Percentiles rank a stretch among this genome's conserved stretches.
These are phyloP conservation scores for Eupristina koningsbergeri DNA, from an alignment of 1,140 invertebrate species.

Conservation along the genomic window DNA sequence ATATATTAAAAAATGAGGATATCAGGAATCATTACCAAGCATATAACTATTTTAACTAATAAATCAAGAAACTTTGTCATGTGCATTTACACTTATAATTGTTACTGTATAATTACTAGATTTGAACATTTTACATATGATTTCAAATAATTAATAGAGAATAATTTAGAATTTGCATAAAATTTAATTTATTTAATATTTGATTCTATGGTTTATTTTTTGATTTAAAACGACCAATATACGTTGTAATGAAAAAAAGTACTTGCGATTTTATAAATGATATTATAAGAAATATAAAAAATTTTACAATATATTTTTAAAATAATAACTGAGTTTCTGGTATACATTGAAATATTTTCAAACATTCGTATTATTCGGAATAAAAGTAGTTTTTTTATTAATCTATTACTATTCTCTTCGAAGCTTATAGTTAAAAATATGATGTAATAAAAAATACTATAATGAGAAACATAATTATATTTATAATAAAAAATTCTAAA, in stretches of 20 bases:
- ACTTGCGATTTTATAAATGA: not conserved
- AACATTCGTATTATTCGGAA: not conserved
- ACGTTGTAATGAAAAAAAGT: not conserved
- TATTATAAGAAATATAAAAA: not conserved
- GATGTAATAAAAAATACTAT: constrained; percentile 28
- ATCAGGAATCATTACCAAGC: too few species aligned
- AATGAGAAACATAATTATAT: constrained; percentile 41
- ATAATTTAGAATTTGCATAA: not conserved
- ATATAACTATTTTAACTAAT: not conserved
- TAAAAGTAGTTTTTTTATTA: not conserved
- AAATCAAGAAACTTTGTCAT: not conserved
- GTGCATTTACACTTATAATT: not conserved
- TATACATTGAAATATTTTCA: not conserved
- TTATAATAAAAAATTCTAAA: constrained; percentile 43
- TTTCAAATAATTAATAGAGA: not conserved
- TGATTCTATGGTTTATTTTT: not conserved
- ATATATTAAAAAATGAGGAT: not conserved
- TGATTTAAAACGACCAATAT: not conserved
- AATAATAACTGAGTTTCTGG: not conserved
- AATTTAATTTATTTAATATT: not conserved
- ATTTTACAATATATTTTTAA: not conserved
- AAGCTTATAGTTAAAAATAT: not conserved
- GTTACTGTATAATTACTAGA: not conserved
- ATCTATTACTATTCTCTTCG: not conserved
- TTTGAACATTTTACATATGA: not conserved